Base-by-base conservation (phyloP, 2,888 invertebrate genomes). In the Fissipunctia ypsillon region DNA sequence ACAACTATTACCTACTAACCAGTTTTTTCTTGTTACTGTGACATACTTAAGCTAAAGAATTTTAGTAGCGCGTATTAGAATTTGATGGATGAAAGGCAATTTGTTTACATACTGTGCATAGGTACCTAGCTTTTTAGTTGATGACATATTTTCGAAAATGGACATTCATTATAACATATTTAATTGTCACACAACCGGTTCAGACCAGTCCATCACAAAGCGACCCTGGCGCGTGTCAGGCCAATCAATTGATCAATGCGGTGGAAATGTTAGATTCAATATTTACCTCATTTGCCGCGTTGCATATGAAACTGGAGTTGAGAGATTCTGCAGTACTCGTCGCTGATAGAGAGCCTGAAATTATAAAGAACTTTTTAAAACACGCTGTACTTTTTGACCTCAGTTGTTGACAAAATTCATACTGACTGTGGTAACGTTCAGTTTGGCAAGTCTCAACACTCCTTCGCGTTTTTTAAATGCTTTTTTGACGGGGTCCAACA, bases 291-390 rank as follows among this genome's bases (percentile, higher is more conserved):
- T 98, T 98, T 84, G 98, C 97, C 89, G 98, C 97, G 92, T 97
- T 98, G 95, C 98, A 98, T 94, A 98, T 97, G 95, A 98, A 98
- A 96, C 98, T 98, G 88, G 98, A 98, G 95, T 98, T 98, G 89
- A 98, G 96, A 85, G 98, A 98, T 94, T 98, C 98, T 87, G 98
- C 97, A 84, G 98, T 98, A 95, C 98, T 98, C 80, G 98, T 97
- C 87, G 98, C 98, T 80, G 98, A 98, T 87, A 98, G 90, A 79
- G 98, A 98, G 77, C 98, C 98, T 97, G 91, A 38, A 85, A 85
- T 41, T 0, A n/a, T 3, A 0, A 54, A 41, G 0, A 16, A 10
- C 1, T 5, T 12, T 5, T 14, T 28, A 1, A 22, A 28, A 43
- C 7, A 48, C 61, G 61, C n/a, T 16, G 1, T 14, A 56, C 6